phyloP scores from a whole-genome alignment of 2,797 vertebrate genomes.

The Anomalospiza imberbis region DNA sequence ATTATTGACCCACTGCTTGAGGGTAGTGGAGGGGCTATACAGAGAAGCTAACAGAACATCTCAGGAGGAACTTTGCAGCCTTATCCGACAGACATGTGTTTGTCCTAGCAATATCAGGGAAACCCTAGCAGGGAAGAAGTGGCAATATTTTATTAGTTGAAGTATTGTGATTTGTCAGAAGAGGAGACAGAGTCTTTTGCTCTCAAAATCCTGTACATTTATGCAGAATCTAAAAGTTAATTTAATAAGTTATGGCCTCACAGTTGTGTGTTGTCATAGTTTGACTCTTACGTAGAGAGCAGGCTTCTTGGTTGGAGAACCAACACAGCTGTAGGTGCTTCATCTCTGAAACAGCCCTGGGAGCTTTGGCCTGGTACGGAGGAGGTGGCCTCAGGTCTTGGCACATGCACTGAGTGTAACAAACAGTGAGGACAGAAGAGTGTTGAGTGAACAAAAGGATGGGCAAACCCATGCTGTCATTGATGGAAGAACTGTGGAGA shows the following conservation, averaged over 20 bases:
- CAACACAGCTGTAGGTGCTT: background rate
- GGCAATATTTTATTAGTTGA: slow-evolving; percentile 58
- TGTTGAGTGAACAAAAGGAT: background rate
- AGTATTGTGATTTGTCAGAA: slow-evolving; percentile 38
- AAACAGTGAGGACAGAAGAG: background rate
- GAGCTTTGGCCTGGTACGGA: background rate
- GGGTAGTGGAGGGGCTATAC: background rate
- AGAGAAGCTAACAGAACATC: background rate
- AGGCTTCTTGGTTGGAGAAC: background rate
- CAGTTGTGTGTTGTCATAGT: background rate
- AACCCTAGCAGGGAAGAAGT: slow-evolving; percentile 39
- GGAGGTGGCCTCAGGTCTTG: background rate
- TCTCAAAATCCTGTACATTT: slow-evolving; percentile 9
- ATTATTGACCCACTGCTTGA: background rate
- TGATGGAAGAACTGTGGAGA: background rate
- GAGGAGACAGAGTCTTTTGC: background rate
- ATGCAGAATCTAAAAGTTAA: slow-evolving; percentile 12
- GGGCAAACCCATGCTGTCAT: background rate
- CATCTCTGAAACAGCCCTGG: background rate
- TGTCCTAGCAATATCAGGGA: slow-evolving; percentile 47
- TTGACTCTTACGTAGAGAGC: background rate
- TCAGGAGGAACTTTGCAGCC: slow-evolving; percentile 55
- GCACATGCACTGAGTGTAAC: background rate
- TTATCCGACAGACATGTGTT: slow-evolving; percentile 40
- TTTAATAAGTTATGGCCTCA: slow-evolving; percentile 59